phyloP scores from a whole-genome alignment of 2,888 invertebrate species.

The Acleris literana region DNA sequence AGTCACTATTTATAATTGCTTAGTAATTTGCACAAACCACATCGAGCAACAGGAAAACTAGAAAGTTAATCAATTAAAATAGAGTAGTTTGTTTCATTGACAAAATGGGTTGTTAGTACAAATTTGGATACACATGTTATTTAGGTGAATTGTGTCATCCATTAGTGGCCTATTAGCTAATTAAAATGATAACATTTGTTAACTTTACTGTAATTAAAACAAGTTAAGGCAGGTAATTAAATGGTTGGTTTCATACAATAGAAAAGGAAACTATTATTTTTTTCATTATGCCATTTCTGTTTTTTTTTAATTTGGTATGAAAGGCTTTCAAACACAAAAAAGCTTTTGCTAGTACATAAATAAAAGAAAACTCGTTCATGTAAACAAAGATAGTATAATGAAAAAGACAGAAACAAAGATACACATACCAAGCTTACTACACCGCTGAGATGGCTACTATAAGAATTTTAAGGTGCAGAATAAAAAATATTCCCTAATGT shows the following conservation, averaged over 20 bases:
- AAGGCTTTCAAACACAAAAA: background rate
- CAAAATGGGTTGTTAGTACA: conserved; percentile 13
- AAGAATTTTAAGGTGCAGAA: no score
- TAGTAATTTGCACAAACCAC: background rate
- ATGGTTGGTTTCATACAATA: background rate
- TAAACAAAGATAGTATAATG: background rate
- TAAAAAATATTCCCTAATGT: background rate
- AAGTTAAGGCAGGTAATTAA: conserved; percentile 15
- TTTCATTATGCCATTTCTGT: background rate
- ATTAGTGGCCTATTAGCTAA: conserved; percentile 36
- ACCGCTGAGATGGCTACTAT: no score
- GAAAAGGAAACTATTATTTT: background rate
- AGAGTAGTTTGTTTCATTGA: conserved; percentile 8
- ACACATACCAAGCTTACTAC: no score
- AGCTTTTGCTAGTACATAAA: background rate
- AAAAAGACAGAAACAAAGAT: no score
- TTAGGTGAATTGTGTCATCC: conserved; percentile 15
- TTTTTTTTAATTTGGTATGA: background rate
- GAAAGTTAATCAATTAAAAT: conserved; percentile 22
- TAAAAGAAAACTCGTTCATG: background rate
- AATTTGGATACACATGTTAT: conserved; percentile 14
- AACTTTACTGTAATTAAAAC: conserved; percentile 27
- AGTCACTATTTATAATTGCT: background rate
- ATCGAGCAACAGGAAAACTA: conserved; percentile 3
- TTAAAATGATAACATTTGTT: conserved; percentile 38